These are phyloP conservation scores for Sinohyriopsis cumingii DNA, from an alignment of 2,888 invertebrate genomes.

Conservation along the genomic window DNA sequence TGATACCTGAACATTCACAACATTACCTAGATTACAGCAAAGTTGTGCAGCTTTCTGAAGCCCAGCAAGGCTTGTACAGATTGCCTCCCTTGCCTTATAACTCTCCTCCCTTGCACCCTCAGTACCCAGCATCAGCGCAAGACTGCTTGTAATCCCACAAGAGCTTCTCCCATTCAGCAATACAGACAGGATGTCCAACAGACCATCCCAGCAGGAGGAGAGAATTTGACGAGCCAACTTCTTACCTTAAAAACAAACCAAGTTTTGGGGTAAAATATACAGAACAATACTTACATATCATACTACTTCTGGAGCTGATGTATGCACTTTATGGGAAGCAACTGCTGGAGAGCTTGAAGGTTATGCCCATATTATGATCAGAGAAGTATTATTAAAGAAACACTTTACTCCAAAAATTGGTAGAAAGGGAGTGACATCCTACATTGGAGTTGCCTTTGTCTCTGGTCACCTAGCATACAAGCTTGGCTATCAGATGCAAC, in stretches of 20 bases:
- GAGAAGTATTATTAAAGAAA: no score
- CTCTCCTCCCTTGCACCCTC: conserved; percentile 73
- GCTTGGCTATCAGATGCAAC: no score
- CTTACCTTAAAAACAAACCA: conserved; percentile 51
- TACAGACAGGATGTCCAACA: conserved; percentile 89
- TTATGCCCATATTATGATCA: no score
- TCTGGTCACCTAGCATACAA: no score
- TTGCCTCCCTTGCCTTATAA: conserved; percentile 81
- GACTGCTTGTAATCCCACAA: conserved; percentile 72
- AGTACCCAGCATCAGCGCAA: conserved; percentile 72
- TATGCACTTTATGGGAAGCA: no score
- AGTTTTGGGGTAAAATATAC: neutral
- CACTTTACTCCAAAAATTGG: no score
- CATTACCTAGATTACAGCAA: conserved; percentile 84
- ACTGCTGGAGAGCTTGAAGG: no score
- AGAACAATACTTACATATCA: neutral
- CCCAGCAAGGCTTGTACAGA: conserved; percentile 89
- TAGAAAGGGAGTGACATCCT: no score
- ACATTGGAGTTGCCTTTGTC: no score
- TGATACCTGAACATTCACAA: no score
- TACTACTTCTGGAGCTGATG: no score
- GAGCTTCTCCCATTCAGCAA: conserved; percentile 76
- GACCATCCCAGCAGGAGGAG: conserved; percentile 93
- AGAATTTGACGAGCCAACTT: conserved; percentile 79
- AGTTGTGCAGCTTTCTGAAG: conserved; percentile 92